Conservation (phyloP, 2,797 vertebrate species). For the Leptatherina wallacei region DNA sequence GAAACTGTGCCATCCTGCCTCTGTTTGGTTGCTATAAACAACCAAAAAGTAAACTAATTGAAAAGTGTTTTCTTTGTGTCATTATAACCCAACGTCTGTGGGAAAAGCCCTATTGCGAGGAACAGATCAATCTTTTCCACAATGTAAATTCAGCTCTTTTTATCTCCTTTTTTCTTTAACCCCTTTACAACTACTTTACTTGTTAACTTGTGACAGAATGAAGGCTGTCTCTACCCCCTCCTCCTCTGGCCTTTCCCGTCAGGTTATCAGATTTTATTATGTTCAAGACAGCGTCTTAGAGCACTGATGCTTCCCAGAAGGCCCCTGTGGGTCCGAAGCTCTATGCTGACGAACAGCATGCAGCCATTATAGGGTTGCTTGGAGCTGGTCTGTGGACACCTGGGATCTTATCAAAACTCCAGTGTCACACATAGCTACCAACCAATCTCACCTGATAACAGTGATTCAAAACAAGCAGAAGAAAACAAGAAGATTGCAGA, state of each 20-base stretch:
- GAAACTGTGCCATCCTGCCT: not conserved
- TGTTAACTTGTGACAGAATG: slow-evolving; percentile 43
- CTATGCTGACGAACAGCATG: slow-evolving; percentile 54
- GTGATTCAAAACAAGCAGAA: slow-evolving; percentile 25
- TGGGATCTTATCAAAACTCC: slow-evolving; percentile 73
- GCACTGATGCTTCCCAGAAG: slow-evolving; percentile 49
- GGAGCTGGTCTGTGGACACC: not conserved
- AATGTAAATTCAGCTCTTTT: slow-evolving; percentile 30
- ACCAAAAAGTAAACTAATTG: not conserved
- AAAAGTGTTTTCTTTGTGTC: not conserved
- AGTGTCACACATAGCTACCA: slow-evolving; percentile 59
- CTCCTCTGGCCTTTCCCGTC: slow-evolving; percentile 39
- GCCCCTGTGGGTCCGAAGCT: slow-evolving; percentile 48
- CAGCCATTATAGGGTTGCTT: slow-evolving; percentile 27
- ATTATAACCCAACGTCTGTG: too few relatives aligned
- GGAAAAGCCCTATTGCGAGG: not conserved
- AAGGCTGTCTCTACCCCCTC: slow-evolving; percentile 15
- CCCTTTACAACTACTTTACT: slow-evolving; percentile 43
- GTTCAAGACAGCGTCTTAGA: slow-evolving; percentile 51
- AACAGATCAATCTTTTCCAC: not conserved
- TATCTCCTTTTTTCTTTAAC: slow-evolving; percentile 43
- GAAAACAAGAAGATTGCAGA: slow-evolving; percentile 27
- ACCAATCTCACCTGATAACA: slow-evolving; percentile 70
- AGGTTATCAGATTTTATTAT: slow-evolving; percentile 67
- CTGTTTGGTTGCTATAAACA: not conserved